Percentiles rank a stretch among this genome's conserved stretches.
These are phyloP conservation scores for Sinelater perroti DNA, from an alignment of 2,888 invertebrate genomes.

Conservation along the genomic window DNA sequence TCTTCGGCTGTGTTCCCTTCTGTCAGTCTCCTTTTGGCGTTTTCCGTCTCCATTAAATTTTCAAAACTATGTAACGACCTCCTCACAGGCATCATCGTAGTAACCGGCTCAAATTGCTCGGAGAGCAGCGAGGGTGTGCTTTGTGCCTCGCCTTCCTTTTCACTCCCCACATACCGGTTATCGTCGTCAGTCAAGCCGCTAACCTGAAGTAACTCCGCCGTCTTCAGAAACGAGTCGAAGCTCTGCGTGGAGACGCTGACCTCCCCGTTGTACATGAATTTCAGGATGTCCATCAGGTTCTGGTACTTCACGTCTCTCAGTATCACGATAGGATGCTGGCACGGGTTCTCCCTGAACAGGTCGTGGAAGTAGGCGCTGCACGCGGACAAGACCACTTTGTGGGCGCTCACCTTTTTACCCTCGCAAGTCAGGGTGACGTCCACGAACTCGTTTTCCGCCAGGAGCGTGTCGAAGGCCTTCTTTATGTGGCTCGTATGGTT, in stretches of 20 bases:
- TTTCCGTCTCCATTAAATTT: constrained; percentile 1
- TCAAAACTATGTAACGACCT: neutral
- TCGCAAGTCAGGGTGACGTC: constrained; percentile 89
- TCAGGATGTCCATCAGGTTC: constrained; percentile 70
- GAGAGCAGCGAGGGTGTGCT: neutral
- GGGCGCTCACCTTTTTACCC: constrained; percentile 83
- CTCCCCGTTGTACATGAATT: constrained; percentile 76
- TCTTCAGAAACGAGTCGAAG: constrained; percentile 69
- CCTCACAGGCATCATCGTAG: neutral
- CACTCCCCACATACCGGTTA: neutral
- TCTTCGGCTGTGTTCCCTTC: constrained; percentile 11
- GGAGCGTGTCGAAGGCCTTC: constrained; percentile 79
- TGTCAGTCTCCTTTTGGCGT: neutral
- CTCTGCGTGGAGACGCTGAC: constrained; percentile 73
- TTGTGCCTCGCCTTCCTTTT: neutral
- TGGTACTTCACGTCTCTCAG: constrained; percentile 72
- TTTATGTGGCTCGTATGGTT: constrained; percentile 84
- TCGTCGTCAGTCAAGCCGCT: constrained; percentile 62
- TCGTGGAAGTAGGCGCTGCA: constrained; percentile 79
- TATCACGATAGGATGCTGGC: constrained; percentile 74
- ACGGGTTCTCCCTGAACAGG: constrained; percentile 69
- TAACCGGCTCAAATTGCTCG: neutral
- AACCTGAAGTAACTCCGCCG: constrained; percentile 71
- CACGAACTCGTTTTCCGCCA: constrained; percentile 74
- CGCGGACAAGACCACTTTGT: constrained; percentile 84